A percentile compares a stretch with the other conserved stretches of the same genome.
These are phyloP conservation scores for Empis livida DNA, from an alignment of 2,888 invertebrate species.

Conservation along the genomic window DNA sequence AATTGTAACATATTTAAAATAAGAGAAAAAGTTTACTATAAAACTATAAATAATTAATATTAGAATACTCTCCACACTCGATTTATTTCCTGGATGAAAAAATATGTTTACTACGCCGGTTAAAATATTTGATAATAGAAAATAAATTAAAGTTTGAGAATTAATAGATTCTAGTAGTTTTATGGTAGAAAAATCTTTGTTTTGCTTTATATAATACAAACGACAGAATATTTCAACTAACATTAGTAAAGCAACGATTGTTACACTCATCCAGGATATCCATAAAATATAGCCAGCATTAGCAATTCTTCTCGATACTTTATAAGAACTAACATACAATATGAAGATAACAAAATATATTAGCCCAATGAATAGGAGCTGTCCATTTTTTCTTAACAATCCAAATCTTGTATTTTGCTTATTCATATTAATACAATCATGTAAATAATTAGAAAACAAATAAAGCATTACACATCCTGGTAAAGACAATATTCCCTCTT, in stretches of 20 bases:
- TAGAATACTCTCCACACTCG: conserved; percentile 32
- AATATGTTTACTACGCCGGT: conserved; percentile 67
- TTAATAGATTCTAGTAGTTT: conserved; percentile 55
- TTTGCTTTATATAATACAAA: too few species aligned
- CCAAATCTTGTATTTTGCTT: background rate
- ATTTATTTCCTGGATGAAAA: conserved; percentile 46
- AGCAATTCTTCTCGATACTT: conserved; percentile 58
- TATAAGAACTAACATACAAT: background rate
- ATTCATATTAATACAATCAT: background rate
- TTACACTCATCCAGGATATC: conserved; percentile 45
- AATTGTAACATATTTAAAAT: background rate
- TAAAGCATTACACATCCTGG: conserved; percentile 72
- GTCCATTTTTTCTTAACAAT: background rate
- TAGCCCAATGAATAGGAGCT: background rate
- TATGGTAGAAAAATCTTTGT: background rate
- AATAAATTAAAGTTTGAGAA: conserved; percentile 63
- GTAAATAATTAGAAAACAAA: conserved; percentile 50
- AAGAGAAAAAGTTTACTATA: conserved; percentile 14
- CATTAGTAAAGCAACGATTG: background rate
- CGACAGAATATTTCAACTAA: background rate
- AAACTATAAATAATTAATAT: conserved; percentile 45
- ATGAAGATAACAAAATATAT: background rate
- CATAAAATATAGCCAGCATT: conserved; percentile 67
- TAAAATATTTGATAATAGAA: conserved; percentile 61
- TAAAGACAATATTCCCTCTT: conserved; percentile 73